Evolutionary conservation across 2,888 invertebrate species (phyloP), one percentile per base, ranked within the genome.

Genomic region (Athetis lepigone): DNA sequence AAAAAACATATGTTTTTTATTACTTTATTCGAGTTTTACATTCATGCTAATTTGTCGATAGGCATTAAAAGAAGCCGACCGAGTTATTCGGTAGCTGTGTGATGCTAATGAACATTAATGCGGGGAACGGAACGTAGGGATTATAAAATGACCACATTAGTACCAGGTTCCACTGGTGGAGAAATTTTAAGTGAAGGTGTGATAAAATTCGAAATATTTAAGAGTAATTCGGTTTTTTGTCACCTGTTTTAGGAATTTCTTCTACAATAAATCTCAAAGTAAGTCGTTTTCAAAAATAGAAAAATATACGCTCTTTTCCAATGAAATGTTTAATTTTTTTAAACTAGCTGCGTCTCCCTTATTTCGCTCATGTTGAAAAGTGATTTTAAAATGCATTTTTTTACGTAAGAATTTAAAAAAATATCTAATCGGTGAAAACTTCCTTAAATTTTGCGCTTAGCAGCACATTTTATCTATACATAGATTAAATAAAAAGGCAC

Each of bases 1-100:
- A 87, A 91, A 90, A 87, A 88, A 93, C 90, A 91, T 82, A 84
- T 88, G 88, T 91, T 90, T 79, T 93, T 93, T 94, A 93, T 91
- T 76, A 86, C 91, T 86, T 83, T 89, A 92, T 92, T 91, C 90
- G 91, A 90, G 90, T 92, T 94, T 94, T 94, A 95, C 94, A 91
- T 92, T 88, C 90, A 90, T 90, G 94, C 93, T 95, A 95, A 95
- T 95, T 94, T 94, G 94, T 94, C 90, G 91, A 93, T 89, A 87
- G 84, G 87, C 83, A 90, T 91, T 91, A 93, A 93, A 92, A 90
- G 90, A 85, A 85, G 86, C 90, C 92, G 92, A 85, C 90, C 91
- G 90, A 92, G 90, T 92, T 94, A 92, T 94, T 93, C 94, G 90
- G 94, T 94, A 94, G 94, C 94, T 87, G 87, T 90, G 84, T 86